Percentiles rank a stretch among this genome's conserved stretches.
These are phyloP conservation scores for Scyliorhinus canicula DNA, from an alignment of 2,797 vertebrate genomes.

Conservation along the genomic window DNA sequence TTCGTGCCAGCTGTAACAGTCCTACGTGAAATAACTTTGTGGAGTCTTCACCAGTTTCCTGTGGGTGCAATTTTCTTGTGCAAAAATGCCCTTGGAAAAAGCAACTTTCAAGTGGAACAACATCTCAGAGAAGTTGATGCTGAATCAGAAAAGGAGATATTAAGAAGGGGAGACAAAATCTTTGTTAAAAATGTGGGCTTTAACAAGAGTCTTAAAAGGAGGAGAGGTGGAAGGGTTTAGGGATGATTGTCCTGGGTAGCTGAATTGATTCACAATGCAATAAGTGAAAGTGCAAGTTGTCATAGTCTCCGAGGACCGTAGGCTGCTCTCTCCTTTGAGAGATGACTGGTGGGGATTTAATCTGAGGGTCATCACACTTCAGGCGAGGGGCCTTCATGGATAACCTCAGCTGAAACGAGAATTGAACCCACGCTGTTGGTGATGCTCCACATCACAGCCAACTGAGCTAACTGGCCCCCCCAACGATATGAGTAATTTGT, in stretches of 20 bases:
- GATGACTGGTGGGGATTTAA: too few species aligned
- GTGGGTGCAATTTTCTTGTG: not conserved
- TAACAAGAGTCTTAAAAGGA: too few species aligned
- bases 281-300: too few species aligned
- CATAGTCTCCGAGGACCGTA: too few species aligned
- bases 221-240: not conserved
- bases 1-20: not conserved
- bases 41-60: not conserved
- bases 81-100: not conserved
- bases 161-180: not conserved
- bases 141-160: not conserved
- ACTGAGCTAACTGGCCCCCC: too few species aligned
- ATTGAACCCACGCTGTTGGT: too few species aligned
- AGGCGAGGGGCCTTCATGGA: too few species aligned
- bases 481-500: not conserved
- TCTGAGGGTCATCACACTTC: too few species aligned
- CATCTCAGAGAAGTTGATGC: not conserved
- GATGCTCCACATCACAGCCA: too few species aligned
- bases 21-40: not conserved
- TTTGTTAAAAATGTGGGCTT: not conserved
- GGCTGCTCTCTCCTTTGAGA: too few species aligned
- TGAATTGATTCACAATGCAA: not conserved
- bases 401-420: too few species aligned
- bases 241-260: not conserved
- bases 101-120: not conserved